phyloP scores from a whole-genome alignment of 2,797 vertebrate species.

The Arctocebus calabarensis region DNA sequence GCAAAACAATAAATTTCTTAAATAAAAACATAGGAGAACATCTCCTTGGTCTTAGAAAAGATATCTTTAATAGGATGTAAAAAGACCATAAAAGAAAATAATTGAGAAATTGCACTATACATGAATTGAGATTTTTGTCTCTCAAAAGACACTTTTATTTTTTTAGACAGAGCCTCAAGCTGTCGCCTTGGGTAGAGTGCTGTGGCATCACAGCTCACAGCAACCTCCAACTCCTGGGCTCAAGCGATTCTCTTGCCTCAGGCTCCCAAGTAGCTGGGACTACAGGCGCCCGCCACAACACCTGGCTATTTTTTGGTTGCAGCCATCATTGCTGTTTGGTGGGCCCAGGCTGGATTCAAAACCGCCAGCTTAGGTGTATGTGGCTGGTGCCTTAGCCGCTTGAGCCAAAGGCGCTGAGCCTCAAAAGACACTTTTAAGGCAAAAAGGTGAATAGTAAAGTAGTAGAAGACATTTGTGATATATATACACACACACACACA shows the following conservation, averaged over 20 bases:
- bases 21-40: background rate
- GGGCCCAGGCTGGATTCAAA: too few species aligned
- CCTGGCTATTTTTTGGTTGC: too few species aligned
- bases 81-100: conserved; percentile 20
- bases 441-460: conserved; percentile 18
- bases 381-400: too few species aligned
- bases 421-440: conserved; percentile 5
- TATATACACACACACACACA: background rate
- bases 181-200: too few species aligned
- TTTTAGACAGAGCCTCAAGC: too few species aligned
- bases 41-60: conserved; percentile 20
- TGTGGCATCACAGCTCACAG: too few species aligned
- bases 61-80: background rate
- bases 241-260: too few species aligned
- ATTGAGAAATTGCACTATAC: background rate
- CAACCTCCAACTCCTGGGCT: too few species aligned
- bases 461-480: background rate
- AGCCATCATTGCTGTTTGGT: too few species aligned
- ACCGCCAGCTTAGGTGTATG: too few species aligned
- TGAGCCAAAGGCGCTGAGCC: background rate
- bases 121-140: conserved; percentile 16
- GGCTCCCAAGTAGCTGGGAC: too few species aligned
- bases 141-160: conserved; percentile 2
- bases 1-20: conserved; percentile 22
- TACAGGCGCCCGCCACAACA: too few species aligned